phyloP scores from a whole-genome alignment of 2,888 invertebrate genomes.

The Drosophila quinaria region DNA sequence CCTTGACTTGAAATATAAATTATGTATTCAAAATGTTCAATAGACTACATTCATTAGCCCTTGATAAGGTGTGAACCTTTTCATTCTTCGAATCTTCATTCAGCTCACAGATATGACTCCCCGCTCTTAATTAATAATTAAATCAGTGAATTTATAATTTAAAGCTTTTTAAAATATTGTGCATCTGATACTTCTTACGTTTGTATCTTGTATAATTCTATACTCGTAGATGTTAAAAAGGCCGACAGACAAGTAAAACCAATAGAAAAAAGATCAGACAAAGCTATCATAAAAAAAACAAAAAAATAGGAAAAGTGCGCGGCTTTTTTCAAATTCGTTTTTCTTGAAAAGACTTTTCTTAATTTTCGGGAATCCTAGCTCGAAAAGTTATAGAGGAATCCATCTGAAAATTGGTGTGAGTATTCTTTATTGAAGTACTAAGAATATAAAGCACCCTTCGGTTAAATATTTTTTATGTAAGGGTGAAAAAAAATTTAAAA shows the following conservation, averaged over 20 bases:
- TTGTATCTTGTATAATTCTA: constrained; percentile 4
- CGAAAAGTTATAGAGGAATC: too few species aligned
- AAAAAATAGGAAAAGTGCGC: too few species aligned
- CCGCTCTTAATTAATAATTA: constrained; percentile 23
- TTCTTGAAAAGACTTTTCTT: too few species aligned
- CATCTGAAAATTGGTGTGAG: too few species aligned
- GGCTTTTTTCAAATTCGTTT: too few species aligned
- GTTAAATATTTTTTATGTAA: too few species aligned
- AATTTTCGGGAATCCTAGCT: too few species aligned
- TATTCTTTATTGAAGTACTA: too few species aligned
- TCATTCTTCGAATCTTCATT: not conserved
- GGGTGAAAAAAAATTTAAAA: too few species aligned
- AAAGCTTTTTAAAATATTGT: constrained; percentile 39
- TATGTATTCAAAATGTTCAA: not conserved
- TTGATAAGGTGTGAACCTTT: not conserved
- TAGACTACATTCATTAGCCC: not conserved
- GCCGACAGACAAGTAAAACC: constrained; percentile 8
- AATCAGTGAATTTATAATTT: constrained; percentile 35
- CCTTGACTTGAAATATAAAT: not conserved
- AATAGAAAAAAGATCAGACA: constrained; percentile 4
- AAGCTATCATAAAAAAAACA: constrained; percentile 7
- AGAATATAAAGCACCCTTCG: too few species aligned
- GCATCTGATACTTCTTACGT: constrained; percentile 17
- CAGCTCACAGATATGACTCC: too few species aligned
- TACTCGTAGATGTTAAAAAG: constrained; percentile 6